Base-by-base conservation (phyloP, 1,140 invertebrate species). In the Zophobas atratus region DNA sequence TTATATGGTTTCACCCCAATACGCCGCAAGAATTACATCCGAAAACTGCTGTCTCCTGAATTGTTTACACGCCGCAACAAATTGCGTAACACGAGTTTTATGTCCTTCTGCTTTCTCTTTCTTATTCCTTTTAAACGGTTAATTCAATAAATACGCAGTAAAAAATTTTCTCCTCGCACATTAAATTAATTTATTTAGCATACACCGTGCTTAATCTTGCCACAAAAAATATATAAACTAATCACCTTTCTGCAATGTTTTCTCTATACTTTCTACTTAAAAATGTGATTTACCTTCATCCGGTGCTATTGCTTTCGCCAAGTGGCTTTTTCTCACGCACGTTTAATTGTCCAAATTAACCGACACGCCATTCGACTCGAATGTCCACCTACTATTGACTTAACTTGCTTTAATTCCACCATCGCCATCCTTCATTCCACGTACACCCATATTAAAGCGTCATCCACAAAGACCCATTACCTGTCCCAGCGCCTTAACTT, bases 271-370 rank as follows among this genome's bases (percentile, higher is more conserved):
- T 67, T 41, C 6, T 43, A 41, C 38, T 43, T 43, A 73, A 73
- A 73, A 73, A 73, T 41, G n/a, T 55, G 46, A 53, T 73, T 73
- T 73, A 73, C 49, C 35, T 72, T 72, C 32, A 20, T 6, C 20
- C 70, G 39, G 70, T 38, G 56, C 33, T 60, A 36, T 33, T 67
- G 60, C 60, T 41, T 73, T 73, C 38, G 36, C 20, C 71, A 51
- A 73, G 71, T 73, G 71, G 53, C 71, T 73, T 73, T 67, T 73
- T 73, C 71, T 73, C 71, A 73, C 71, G 71, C 71, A 73, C 71
- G 38, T 34, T 73, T 73, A 73, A 73, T 73, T 73, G 71, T 53
- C 71, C 51, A 73, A 73, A 73, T 73, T 73, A 73, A 73, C 71
- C 39, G 35, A 55, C 71, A 73, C 71, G 71, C 71, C 38, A 73